phyloP scores from a whole-genome alignment of 2,888 invertebrate species.

The Liposcelis brunnea region DNA sequence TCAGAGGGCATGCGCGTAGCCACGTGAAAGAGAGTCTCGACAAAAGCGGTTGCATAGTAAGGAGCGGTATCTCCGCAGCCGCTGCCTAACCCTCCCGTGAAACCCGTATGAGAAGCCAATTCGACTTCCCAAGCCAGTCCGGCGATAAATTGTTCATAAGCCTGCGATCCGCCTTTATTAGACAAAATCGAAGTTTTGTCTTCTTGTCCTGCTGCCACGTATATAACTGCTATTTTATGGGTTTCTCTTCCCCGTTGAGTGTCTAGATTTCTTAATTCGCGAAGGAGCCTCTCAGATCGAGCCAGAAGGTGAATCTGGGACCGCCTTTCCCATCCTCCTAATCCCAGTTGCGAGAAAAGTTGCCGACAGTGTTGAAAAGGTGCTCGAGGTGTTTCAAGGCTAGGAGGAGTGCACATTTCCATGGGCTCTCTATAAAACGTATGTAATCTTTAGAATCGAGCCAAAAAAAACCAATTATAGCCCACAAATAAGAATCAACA shows the following conservation, averaged over 20 bases:
- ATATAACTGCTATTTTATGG: constrained; percentile 94
- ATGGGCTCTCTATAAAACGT: constrained; percentile 9
- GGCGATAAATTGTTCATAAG: constrained; percentile 74
- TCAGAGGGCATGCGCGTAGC: constrained; percentile 92
- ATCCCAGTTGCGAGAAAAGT: constrained; percentile 79
- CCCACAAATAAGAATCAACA: background rate
- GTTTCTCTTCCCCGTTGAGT: constrained; percentile 76
- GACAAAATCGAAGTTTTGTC: constrained; percentile 85
- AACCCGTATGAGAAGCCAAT: constrained; percentile 85
- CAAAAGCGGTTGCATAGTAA: constrained; percentile 82
- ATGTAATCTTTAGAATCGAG: background rate
- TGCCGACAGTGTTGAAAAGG: constrained; percentile 74
- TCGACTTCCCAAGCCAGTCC: constrained; percentile 71
- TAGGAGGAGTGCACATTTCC: constrained; percentile 24
- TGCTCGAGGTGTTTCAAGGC: constrained; percentile 32
- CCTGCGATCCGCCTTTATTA: constrained; percentile 80
- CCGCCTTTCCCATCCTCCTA: constrained; percentile 78
- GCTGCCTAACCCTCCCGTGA: constrained; percentile 81
- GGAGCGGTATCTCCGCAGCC: constrained; percentile 87
- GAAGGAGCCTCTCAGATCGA: constrained; percentile 71
- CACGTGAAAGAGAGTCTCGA: constrained; percentile 93
- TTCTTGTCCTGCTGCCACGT: constrained; percentile 94
- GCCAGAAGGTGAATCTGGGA: constrained; percentile 68
- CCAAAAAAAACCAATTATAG: background rate
- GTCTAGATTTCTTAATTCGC: constrained; percentile 87